Evolutionary conservation across 2,888 invertebrate species (phyloP).

Genomic region (Amaurobius ferox): DNA sequence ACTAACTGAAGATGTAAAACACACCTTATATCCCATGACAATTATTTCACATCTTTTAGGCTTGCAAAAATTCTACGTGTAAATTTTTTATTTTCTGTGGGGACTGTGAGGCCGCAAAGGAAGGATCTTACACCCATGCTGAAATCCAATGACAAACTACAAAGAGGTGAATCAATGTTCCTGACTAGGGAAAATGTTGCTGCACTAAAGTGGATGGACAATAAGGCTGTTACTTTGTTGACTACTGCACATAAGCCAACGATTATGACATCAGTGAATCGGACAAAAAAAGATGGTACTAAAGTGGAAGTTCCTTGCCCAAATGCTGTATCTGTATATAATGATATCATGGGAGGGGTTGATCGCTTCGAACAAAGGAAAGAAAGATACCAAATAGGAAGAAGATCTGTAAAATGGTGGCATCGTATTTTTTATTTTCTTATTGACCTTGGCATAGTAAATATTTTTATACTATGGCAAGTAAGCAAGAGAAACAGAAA

Average conservation of each 20-base stretch:
- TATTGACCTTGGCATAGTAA: background rate
- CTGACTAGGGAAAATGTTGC: background rate
- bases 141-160: background rate
- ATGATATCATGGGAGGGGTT: background rate
- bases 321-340: constrained; percentile 14
- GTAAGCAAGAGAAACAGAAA: constrained; percentile 14
- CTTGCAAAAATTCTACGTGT: background rate
- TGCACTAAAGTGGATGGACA: constrained; percentile 3
- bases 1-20: constrained; percentile 1
- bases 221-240: background rate
- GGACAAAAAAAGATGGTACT: constrained; percentile 3
- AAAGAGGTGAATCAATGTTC: constrained; percentile 14
- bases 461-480: background rate
- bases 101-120: constrained; percentile 1
- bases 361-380: constrained; percentile 18
- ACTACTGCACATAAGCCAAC: constrained; percentile 9
- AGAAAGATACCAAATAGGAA: background rate
- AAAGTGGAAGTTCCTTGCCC: constrained; percentile 6
- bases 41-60: constrained; percentile 24
- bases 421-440: constrained; percentile 22
- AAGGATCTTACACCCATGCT: constrained; percentile 23
- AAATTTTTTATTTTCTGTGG: background rate
- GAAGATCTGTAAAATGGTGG: constrained; percentile 26
- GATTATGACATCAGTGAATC: constrained; percentile 5
- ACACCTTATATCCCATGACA: constrained; percentile 12